Conservation (phyloP, 2,888 invertebrate genomes). For the Pyrrhopygopsis socrates region DNA sequence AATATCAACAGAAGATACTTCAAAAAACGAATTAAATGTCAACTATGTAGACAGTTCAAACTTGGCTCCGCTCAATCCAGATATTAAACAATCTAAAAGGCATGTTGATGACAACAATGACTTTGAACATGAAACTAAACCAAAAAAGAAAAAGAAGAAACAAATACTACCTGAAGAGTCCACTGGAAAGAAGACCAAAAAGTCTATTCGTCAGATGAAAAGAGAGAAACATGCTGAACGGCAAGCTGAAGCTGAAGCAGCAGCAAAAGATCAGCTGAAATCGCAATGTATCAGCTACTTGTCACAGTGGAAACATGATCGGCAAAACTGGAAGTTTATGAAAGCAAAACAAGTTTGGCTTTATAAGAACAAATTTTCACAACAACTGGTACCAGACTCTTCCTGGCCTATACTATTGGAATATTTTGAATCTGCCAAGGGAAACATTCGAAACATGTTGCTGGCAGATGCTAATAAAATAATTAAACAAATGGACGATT, state of each 20-base stretch:
- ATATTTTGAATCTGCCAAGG: conserved; percentile 97
- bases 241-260: conserved; percentile 94
- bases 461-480: conserved; percentile 96
- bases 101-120: conserved; percentile 89
- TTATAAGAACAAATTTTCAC: conserved; percentile 96
- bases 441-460: conserved; percentile 96
- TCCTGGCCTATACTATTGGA: conserved; percentile 97
- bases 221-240: conserved; percentile 95
- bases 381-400: conserved; percentile 95
- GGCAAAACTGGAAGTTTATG: conserved; percentile 98
- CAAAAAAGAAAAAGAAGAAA: conserved; percentile 90
- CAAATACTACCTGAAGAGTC: conserved; percentile 88
- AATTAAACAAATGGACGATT: conserved; percentile 96
- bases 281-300: conserved; percentile 96
- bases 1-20: conserved; percentile 67
- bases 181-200: conserved; percentile 92
- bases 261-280: conserved; percentile 94
- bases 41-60: neutral
- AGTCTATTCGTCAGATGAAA: conserved; percentile 97
- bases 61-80: neutral
- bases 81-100: conserved; percentile 62
- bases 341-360: conserved; percentile 98
- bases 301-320: conserved; percentile 97
- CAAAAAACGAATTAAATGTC: conserved; percentile 39
- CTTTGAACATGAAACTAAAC: conserved; percentile 82